phyloP scores from a whole-genome alignment of 2,888 invertebrate genomes.

The Tortricodes alternella region DNA sequence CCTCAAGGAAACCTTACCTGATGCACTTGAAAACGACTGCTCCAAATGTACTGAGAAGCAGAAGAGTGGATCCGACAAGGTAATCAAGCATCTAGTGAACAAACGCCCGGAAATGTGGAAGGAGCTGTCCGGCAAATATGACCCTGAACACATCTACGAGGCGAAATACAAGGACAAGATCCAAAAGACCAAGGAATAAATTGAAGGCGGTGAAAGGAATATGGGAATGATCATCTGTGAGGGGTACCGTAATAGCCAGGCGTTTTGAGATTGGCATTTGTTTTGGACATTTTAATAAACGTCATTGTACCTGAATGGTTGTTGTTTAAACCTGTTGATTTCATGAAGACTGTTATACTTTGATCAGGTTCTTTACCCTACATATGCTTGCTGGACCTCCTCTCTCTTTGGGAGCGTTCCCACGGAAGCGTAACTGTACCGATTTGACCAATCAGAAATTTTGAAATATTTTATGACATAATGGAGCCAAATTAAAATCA shows the following conservation, averaged over 20 bases:
- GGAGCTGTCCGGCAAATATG: conserved; percentile 86
- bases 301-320: conserved; percentile 14
- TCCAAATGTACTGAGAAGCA: conserved; percentile 86
- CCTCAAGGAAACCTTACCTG: conserved; percentile 84
- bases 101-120: conserved; percentile 87
- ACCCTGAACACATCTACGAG: conserved; percentile 86
- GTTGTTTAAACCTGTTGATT: background rate
- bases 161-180: conserved; percentile 83
- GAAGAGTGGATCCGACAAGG: conserved; percentile 82
- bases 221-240: background rate
- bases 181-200: conserved; percentile 51
- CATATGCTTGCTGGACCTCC: too few species aligned
- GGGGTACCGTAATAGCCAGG: conserved; percentile 15
- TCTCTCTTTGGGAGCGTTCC: too few species aligned
- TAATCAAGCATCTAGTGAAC: conserved; percentile 86
- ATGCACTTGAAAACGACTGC: conserved; percentile 87
- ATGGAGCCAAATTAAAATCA: too few species aligned
- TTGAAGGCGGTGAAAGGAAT: background rate
- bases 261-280: conserved; percentile 14
- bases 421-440: too few species aligned
- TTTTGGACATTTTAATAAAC: conserved; percentile 24
- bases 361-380: too few species aligned
- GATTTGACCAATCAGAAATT: too few species aligned
- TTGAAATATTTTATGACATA: too few species aligned
- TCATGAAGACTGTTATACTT: too few species aligned